Evolutionary conservation across 2,113 vertebrate species (phyloP), one percentile per base, ranked within the genome.

Genomic region (Anas platyrhynchos): DNA sequence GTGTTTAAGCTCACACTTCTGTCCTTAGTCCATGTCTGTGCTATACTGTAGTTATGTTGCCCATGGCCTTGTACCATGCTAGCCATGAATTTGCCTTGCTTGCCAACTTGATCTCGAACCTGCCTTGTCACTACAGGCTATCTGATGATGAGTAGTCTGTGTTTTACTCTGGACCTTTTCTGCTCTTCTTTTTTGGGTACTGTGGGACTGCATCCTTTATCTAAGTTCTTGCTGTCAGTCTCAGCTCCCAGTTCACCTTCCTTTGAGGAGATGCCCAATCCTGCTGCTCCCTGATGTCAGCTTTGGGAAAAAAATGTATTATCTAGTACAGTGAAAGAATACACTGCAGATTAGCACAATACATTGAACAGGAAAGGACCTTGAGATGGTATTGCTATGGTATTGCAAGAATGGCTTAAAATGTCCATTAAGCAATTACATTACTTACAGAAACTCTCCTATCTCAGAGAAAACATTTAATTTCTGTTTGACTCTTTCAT

Each of bases 351-450:
- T 90, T 72, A 72, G 73, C 56, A 63, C 43, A 72, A 87, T 44
- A 56, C 11, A 41, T 6, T 72, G 62, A 94, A 83, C 7, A 59
- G 17, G 44, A n/a, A 89, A 94, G 68, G 55, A 94, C 84, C 84
- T 94, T 95, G 87, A 95, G 44, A 87, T 83, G 68, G 67, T 89
- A 85, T 77, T 91, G 7, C 34, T 54, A 31, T 16, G 7, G 44
- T 66, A 82, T 58, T 91, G 16, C 18, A 91, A 85, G 41, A 87
- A 95, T 23, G 46, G 54, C 86, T 94, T 85, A 66, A 25, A 86
- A 88, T 27, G 18, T 59, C 75, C 46, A 74, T 92, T 94, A 93
- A 71, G n/a, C 79, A 83, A 76, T 80, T 73, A 79, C 27, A 73
- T 63, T 82, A 94, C 92, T 89, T 79, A 82, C 21, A 68, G 27